Percentiles rank a stretch among this genome's conserved stretches.
Evolutionary conservation across 2,797 vertebrate species (phyloP).

Genomic region (Brachymystax lenok): DNA sequence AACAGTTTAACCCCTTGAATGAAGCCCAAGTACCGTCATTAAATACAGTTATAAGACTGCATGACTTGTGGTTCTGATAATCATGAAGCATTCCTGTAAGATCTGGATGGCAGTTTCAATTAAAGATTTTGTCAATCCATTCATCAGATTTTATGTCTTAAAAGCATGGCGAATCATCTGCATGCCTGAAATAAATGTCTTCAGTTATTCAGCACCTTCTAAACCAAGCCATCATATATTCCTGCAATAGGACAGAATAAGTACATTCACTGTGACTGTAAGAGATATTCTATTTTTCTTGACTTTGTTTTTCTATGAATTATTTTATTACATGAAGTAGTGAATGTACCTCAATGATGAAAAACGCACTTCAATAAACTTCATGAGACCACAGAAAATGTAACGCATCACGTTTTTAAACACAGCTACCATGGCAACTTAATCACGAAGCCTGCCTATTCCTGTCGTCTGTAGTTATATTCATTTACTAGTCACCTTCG

Average conservation of each 20-base stretch:
- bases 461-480: no score
- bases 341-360: slow-evolving; percentile 63
- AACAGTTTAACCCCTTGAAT: slow-evolving; percentile 39
- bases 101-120: slow-evolving; percentile 34
- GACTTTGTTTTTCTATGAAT: slow-evolving; percentile 76
- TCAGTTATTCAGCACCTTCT: slow-evolving; percentile 57
- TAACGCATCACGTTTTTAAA: not conserved
- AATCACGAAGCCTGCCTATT: not conserved
- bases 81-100: slow-evolving; percentile 20
- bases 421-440: not conserved
- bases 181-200: slow-evolving; percentile 51
- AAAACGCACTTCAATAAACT: slow-evolving; percentile 65
- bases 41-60: slow-evolving; percentile 47
- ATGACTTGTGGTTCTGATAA: slow-evolving; percentile 46
- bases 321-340: slow-evolving; percentile 74
- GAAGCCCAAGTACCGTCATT: slow-evolving; percentile 30
- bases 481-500: not conserved
- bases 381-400: slow-evolving; percentile 34
- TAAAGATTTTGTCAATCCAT: slow-evolving; percentile 27
- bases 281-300: slow-evolving; percentile 74
- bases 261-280: slow-evolving; percentile 68
- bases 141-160: slow-evolving; percentile 30
- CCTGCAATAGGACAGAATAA: slow-evolving; percentile 68
- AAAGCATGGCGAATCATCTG: slow-evolving; percentile 56
- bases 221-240: slow-evolving; percentile 72